A percentile compares a stretch with the other conserved stretches of the same genome.
These are phyloP conservation scores for Drosophila rubida DNA, from an alignment of 2,888 invertebrate genomes.

Conservation along the genomic window DNA sequence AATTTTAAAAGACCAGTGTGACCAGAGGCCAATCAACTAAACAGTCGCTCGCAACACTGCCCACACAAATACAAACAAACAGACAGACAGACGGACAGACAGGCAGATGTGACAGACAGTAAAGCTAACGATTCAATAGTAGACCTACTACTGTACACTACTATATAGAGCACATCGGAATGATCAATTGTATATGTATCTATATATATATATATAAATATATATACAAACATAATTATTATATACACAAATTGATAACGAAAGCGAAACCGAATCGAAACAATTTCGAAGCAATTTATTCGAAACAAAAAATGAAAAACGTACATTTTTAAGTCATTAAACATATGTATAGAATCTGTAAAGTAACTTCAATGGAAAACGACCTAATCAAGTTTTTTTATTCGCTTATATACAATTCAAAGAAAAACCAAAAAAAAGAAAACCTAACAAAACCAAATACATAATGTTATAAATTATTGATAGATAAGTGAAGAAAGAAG, in stretches of 20 bases:
- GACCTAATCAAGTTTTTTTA: conserved; percentile 75
- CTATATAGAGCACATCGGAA: conserved; percentile 62
- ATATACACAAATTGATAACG: conserved; percentile 25
- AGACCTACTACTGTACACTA: conserved; percentile 48
- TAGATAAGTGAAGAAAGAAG: conserved; percentile 16
- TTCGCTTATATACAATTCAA: conserved; percentile 69
- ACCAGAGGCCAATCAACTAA: conserved; percentile 59
- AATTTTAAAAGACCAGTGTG: conserved; percentile 49
- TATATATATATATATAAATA: conserved; percentile 30
- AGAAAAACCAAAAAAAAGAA: conserved; percentile 2
- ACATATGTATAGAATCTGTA: conserved; percentile 64
- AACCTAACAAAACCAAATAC: conserved; percentile 28
- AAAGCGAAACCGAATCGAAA: conserved; percentile 20
- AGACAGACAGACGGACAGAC: conserved; percentile 30
- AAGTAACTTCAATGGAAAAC: conserved; percentile 53
- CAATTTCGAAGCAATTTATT: conserved; percentile 42
- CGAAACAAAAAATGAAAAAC: conserved; percentile 31
- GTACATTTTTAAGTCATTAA: conserved; percentile 45
- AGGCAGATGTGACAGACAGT: conserved; percentile 25
- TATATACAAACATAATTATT: conserved; percentile 20
- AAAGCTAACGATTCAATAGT: conserved; percentile 45
- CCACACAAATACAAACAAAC: conserved; percentile 43
- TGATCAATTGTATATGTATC: conserved; percentile 59
- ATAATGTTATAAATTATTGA: conserved; percentile 56
- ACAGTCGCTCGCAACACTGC: conserved; percentile 58